These are phyloP conservation scores for Torymus aiolomorphi DNA, from an alignment of 2,888 invertebrate species.

Conservation along the genomic window DNA sequence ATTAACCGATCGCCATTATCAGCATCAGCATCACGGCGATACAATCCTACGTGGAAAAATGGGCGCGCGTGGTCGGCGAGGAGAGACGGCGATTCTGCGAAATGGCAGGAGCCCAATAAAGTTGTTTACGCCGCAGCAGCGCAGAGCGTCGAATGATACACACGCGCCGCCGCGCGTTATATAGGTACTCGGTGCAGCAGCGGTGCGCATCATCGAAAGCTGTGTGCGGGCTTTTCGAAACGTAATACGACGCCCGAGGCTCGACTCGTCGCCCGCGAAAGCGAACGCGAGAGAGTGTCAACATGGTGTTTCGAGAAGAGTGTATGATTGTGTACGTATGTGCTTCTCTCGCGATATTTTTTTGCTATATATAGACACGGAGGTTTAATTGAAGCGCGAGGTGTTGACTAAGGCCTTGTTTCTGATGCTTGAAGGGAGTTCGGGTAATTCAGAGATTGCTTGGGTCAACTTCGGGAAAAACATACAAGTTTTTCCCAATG, in stretches of 20 bases:
- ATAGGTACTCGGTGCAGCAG: no score
- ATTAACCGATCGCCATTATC: no score
- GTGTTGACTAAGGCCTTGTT: no score
- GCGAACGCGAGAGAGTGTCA: background rate
- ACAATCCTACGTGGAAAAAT: slow-evolving; percentile 41
- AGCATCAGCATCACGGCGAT: background rate
- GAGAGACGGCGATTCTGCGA: slow-evolving; percentile 15
- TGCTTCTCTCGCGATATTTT: no score
- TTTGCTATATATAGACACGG: no score
- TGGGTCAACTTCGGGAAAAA: no score
- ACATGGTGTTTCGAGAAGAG: background rate
- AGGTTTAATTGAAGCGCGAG: no score
- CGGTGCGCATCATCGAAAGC: background rate
- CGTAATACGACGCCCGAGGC: background rate
- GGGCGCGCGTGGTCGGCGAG: background rate
- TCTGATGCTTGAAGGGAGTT: no score
- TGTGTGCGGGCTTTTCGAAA: background rate
- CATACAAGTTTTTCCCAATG: no score
- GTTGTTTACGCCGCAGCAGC: slow-evolving; percentile 16
- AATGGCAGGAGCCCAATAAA: slow-evolving; percentile 44
- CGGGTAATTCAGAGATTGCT: no score
- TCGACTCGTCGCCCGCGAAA: background rate
- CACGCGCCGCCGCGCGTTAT: background rate
- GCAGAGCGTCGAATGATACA: no score
- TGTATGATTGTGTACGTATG: background rate